Conservation (phyloP, 2,888 invertebrate genomes). For the Atrina japonica region DNA sequence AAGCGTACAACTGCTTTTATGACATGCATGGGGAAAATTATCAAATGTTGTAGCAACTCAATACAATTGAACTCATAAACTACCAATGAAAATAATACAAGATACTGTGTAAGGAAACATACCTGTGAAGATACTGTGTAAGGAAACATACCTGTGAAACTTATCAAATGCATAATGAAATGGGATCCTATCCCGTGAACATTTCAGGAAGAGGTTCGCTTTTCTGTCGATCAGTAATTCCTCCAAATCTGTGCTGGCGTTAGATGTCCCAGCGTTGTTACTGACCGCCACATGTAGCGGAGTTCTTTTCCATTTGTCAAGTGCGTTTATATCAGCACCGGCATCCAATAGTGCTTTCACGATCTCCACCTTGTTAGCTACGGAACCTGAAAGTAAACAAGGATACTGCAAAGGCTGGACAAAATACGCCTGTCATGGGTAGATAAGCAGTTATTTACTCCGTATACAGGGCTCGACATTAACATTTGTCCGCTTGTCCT, state of each 20-base stretch:
- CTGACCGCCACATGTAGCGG: conserved; percentile 82
- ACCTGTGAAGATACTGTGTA: too few species aligned
- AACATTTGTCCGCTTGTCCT: too few species aligned
- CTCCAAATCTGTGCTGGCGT: conserved; percentile 81
- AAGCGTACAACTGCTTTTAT: too few species aligned
- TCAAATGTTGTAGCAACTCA: too few species aligned
- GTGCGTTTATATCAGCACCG: conserved; percentile 73
- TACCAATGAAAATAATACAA: too few species aligned
- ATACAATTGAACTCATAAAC: too few species aligned
- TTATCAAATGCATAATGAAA: conserved; percentile 82
- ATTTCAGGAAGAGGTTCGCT: conserved; percentile 77
- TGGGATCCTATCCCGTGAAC: conserved; percentile 79
- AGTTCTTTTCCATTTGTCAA: conserved; percentile 73
- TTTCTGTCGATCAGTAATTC: conserved; percentile 80
- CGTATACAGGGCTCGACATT: too few species aligned
- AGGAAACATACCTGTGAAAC: conserved; percentile 53
- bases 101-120: too few species aligned
- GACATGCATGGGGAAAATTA: too few species aligned
- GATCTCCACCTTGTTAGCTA: conserved; percentile 5
- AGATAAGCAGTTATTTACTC: neutral
- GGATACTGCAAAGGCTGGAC: too few species aligned
- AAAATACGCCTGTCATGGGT: too few species aligned
- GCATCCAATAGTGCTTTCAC: conserved; percentile 64
- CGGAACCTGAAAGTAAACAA: conserved; percentile 13
- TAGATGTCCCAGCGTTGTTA: conserved; percentile 79